phyloP scores from a whole-genome alignment of 2,797 vertebrate genomes.

The Hemibagrus guttatus region DNA sequence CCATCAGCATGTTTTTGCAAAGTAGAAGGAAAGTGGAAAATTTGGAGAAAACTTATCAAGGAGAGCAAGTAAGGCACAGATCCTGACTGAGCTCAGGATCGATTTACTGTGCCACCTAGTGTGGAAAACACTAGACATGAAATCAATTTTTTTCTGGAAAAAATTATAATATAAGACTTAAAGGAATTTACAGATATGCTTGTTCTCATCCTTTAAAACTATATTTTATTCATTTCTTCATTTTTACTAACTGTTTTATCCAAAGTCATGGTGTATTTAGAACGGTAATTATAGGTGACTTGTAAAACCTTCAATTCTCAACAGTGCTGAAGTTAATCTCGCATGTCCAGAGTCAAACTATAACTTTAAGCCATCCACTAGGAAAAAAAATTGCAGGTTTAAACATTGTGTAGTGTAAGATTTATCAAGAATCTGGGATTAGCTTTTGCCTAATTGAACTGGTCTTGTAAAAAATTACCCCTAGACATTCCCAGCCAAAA shows the following conservation, averaged over 20 bases:
- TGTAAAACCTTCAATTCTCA: background rate
- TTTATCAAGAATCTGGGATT: background rate
- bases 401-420: background rate
- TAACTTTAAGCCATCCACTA: background rate
- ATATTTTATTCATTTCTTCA: background rate
- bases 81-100: background rate
- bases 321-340: background rate
- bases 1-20: background rate
- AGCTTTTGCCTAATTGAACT: background rate
- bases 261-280: background rate
- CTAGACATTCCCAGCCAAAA: background rate
- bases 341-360: background rate
- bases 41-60: background rate
- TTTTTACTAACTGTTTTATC: background rate
- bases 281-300: background rate
- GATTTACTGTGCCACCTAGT: background rate
- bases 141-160: background rate
- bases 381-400: background rate
- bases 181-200: background rate
- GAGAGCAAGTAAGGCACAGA: no score
- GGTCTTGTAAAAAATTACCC: background rate
- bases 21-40: background rate
- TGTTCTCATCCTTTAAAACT: background rate
- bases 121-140: background rate
- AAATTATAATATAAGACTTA: background rate